Conservation (phyloP, 2,113 vertebrate genomes). For the Taxidea taxus region DNA sequence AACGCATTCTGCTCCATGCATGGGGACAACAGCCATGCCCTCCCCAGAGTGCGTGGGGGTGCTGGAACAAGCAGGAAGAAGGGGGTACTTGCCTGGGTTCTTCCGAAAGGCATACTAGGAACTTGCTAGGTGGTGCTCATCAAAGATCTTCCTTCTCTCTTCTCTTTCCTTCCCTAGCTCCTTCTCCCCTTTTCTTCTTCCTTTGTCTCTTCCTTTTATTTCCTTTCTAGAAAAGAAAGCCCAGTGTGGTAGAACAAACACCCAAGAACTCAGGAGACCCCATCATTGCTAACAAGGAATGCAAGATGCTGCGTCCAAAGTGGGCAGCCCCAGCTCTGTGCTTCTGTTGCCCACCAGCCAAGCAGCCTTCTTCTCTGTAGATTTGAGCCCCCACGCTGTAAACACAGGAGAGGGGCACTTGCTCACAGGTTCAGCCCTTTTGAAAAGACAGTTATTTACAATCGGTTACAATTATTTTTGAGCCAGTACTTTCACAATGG, state of each 20-base stretch:
- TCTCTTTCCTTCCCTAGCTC: background rate
- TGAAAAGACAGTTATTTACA: background rate
- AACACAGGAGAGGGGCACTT: fast-evolving
- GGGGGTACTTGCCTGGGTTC: fast-evolving
- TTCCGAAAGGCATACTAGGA: background rate
- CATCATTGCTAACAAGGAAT: background rate
- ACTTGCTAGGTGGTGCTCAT: fast-evolving
- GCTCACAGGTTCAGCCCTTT: background rate
- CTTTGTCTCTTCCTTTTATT: background rate
- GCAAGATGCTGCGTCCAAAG: fast-evolving
- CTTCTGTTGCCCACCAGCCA: background rate
- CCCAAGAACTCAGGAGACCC: background rate
- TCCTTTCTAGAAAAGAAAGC: background rate
- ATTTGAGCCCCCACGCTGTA: background rate
- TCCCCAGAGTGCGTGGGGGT: background rate
- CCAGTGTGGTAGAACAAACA: background rate
- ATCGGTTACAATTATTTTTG: background rate
- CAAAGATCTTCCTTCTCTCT: background rate
- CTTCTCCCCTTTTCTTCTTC: background rate
- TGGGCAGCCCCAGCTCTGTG: fast-evolving
- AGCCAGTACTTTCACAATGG: background rate
- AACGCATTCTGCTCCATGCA: fast-evolving
- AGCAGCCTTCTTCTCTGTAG: background rate
- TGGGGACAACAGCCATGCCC: background rate
- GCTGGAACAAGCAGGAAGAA: background rate